A percentile compares a stretch with the other conserved stretches of the same genome.
These are phyloP conservation scores for Eupeodes corollae DNA, from an alignment of 1,140 invertebrate genomes.

Conservation along the genomic window DNA sequence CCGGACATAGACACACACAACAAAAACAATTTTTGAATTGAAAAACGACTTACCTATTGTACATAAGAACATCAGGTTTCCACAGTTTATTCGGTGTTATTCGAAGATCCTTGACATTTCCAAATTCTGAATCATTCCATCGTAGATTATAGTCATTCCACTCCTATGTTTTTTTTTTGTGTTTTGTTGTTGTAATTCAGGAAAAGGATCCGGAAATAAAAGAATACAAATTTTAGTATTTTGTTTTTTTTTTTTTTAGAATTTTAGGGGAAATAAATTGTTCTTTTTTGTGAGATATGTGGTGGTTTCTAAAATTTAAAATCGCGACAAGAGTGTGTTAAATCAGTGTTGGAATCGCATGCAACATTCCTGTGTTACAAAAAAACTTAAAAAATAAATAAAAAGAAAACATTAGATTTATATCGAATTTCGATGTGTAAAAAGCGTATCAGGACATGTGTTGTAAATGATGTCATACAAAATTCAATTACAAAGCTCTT, in stretches of 20 bases:
- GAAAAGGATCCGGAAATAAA: background rate
- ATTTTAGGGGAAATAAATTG: background rate
- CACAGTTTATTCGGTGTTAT: constrained; percentile 92
- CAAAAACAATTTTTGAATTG: background rate
- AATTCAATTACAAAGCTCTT: too few relatives aligned
- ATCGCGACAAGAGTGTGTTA: too few relatives aligned
- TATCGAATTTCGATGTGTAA: too few relatives aligned
- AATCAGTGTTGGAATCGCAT: too few relatives aligned
- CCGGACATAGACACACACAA: background rate
- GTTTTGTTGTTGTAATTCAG: background rate
- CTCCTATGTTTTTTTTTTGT: constrained; percentile 50
- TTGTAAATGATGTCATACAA: too few relatives aligned
- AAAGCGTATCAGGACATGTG: too few relatives aligned
- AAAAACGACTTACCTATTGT: constrained; percentile 76
- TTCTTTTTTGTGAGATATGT: background rate
- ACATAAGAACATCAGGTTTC: constrained; percentile 97
- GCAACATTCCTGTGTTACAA: too few relatives aligned
- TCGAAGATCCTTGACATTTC: constrained; percentile 82
- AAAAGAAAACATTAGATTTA: too few relatives aligned
- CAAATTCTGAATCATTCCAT: constrained; percentile 92
- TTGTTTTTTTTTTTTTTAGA: background rate
- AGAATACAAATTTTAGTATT: background rate
- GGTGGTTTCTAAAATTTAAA: too few relatives aligned
- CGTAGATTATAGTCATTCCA: constrained; percentile 95
- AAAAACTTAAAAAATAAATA: too few relatives aligned